Evolutionary conservation across 2,888 invertebrate genomes (phyloP), one percentile per base, ranked within the genome.

Genomic region (Eustalomyia histrio): DNA sequence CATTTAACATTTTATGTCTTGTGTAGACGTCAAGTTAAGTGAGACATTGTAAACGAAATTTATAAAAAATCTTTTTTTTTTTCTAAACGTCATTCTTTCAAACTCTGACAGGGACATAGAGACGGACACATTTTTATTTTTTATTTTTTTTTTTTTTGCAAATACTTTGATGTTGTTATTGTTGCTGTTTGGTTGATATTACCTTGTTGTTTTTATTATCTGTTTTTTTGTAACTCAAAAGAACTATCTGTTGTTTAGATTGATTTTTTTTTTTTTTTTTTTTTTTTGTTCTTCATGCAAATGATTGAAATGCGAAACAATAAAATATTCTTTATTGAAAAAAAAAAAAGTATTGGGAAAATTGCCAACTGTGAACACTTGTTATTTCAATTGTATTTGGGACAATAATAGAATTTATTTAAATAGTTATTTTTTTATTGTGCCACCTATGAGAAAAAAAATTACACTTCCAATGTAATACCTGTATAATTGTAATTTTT

Each of bases 291-390:
- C 12, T 53, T 24, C 52, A 74, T 65, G 60, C 75, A 55, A 71
- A 67, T 43, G 71, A 63, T 50, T 63, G 53, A 64, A 29, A 50
- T 58, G n/a, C n/a, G 10, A 50, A 24, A 24, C 12, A 63, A 63
- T 18, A 10, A 50, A 63, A 43, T 67, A 39, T 55, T 53, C 53
- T 65, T 65, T 21, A 58, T 47, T 47, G 58, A 18, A 65, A 52
- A 39, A 14, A 18, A 65, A 52, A 39, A 14, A 57, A 65, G 29
- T 39, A 53, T 74, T 72, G 65, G 55, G 67, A 80, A 80, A 52
- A 80, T 18, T 63, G 39, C 39, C 65, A 71, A 43, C 78, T 78
- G 65, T 71, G 71, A 63, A 71, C 78, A 78, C 74, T 81, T 81
- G 71, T 78, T 65, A 39, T 39, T 47, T 58, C 69, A 57, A 74